A percentile compares a stretch with the other conserved stretches of the same genome.
phyloP scores from a whole-genome alignment of 2,113 vertebrate species.

The Corythaixoides concolor region DNA sequence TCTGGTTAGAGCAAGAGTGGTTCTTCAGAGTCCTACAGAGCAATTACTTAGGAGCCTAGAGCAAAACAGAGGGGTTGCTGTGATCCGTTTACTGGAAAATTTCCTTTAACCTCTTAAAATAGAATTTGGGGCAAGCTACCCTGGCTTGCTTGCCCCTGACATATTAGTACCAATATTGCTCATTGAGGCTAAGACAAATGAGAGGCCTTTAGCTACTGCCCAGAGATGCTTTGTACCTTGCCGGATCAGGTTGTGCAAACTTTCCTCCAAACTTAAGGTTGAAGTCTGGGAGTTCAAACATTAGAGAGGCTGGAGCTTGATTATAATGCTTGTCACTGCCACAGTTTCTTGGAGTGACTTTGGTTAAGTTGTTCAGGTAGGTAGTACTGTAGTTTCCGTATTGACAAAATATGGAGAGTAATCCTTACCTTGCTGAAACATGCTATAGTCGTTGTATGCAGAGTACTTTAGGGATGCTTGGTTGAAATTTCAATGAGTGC shows the following conservation, averaged over 20 bases:
- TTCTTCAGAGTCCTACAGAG: not conserved
- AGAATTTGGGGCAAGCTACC: not conserved
- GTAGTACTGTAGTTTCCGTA: not conserved
- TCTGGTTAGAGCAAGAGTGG: not conserved
- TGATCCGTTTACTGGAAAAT: not conserved
- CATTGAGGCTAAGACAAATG: not conserved
- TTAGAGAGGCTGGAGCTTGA: not conserved
- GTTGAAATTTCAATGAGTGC: not conserved
- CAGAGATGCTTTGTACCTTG: not conserved
- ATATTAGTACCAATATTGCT: not conserved
- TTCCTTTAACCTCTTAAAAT: not conserved
- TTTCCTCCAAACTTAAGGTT: not conserved
- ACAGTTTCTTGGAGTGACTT: not conserved
- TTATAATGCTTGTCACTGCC: not conserved
- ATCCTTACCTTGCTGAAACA: not conserved
- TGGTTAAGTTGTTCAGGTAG: not conserved
- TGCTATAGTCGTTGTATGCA: not conserved
- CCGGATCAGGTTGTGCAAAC: not conserved
- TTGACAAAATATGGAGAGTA: not conserved
- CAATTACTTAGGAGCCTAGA: not conserved
- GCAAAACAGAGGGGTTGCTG: not conserved
- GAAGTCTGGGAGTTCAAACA: not conserved
- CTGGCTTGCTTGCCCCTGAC: not conserved
- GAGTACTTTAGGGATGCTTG: not conserved
- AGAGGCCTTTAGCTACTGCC: not conserved